These are phyloP conservation scores for Hippocampus comes DNA, from an alignment of 2,113 vertebrate genomes.

Conservation along the genomic window DNA sequence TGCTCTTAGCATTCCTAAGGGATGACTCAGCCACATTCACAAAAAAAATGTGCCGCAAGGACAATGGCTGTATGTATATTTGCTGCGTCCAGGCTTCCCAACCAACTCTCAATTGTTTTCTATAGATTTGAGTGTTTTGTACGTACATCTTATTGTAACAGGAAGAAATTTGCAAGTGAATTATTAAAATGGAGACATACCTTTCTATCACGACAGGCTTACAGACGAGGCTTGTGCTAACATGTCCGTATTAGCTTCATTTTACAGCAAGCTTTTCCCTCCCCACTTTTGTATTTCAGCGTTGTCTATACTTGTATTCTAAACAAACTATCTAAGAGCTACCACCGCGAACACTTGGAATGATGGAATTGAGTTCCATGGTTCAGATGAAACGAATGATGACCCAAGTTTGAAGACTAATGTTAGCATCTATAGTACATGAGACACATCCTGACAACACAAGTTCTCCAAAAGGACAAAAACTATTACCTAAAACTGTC, in stretches of 20 bases:
- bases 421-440: neutral
- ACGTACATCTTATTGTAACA: neutral
- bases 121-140: constrained; percentile 6
- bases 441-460: too few relatives aligned
- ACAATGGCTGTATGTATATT: constrained; percentile 24
- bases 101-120: constrained; percentile 12
- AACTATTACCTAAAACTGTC: too few relatives aligned
- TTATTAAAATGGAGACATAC: constrained; percentile 18
- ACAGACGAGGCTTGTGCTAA: constrained; percentile 12
- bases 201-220: constrained; percentile 14
- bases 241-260: neutral
- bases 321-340: neutral
- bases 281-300: neutral
- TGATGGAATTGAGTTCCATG: neutral
- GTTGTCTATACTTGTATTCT: neutral
- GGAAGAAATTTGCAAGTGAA: neutral
- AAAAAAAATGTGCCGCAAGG: constrained; percentile 40
- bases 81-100: constrained; percentile 9
- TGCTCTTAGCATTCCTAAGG: constrained; percentile 66
- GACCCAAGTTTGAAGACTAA: neutral
- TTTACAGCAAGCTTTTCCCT: neutral
- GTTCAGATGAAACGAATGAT: neutral
- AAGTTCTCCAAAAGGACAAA: too few relatives aligned
- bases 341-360: neutral
- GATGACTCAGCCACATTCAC: constrained; percentile 60